Conservation (phyloP, 2,888 invertebrate species). For the Sicus ferrugineus region DNA sequence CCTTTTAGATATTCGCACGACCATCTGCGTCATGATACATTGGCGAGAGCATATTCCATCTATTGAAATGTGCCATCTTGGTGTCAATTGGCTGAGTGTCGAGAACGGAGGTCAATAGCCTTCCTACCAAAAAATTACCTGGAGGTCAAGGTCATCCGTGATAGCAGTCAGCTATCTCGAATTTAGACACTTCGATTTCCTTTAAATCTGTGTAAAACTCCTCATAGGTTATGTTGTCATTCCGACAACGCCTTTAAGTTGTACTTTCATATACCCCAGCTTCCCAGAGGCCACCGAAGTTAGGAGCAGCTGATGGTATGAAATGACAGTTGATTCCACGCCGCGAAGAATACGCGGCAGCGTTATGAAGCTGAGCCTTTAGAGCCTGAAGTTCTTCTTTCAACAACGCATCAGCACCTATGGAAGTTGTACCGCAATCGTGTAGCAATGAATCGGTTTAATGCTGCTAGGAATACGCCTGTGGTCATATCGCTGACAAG, state of each 20-base stretch:
- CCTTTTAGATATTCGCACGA: slow-evolving; percentile 27
- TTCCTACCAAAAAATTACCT: slow-evolving; percentile 18
- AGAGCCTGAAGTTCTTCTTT: neutral
- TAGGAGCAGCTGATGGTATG: slow-evolving; percentile 35
- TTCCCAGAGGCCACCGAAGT: slow-evolving; percentile 41
- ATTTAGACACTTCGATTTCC: slow-evolving; percentile 25
- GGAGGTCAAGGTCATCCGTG: slow-evolving; percentile 20
- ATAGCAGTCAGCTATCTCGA: slow-evolving; percentile 12
- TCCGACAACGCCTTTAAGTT: slow-evolving; percentile 32
- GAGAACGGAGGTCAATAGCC: slow-evolving; percentile 11
- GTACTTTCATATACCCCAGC: slow-evolving; percentile 36
- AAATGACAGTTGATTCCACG: slow-evolving; percentile 32
- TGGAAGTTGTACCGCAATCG: slow-evolving; percentile 1
- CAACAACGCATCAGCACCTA: neutral
- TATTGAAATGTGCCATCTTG: neutral
- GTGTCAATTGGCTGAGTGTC: slow-evolving; percentile 18
- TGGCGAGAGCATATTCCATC: slow-evolving; percentile 20
- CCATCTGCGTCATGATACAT: slow-evolving; percentile 25
- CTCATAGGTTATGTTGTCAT: neutral
- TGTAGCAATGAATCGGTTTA: neutral
- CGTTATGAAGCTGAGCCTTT: slow-evolving; percentile 4
- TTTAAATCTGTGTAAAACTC: slow-evolving; percentile 23
- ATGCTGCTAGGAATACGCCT: slow-evolving; percentile 18
- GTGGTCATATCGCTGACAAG: slow-evolving; percentile 27
- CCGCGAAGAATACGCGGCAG: slow-evolving; percentile 5